Percentiles rank a stretch among this genome's conserved stretches.
Conservation (phyloP, 2,113 vertebrate genomes). For the Pterocles burchelli region DNA sequence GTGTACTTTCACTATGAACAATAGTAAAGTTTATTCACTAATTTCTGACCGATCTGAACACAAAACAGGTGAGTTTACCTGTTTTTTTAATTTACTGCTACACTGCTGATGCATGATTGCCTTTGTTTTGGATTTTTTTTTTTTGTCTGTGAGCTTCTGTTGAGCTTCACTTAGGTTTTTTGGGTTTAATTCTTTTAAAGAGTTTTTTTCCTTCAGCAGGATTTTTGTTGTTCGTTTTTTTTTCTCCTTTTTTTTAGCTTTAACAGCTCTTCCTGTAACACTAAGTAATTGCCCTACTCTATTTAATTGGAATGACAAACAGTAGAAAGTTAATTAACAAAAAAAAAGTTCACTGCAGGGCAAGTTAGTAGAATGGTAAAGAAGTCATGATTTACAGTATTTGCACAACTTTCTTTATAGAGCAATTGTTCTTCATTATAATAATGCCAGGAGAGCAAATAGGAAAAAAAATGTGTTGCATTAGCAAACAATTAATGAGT, state of each 20-base stretch:
- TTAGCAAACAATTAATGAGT: constrained; percentile 75
- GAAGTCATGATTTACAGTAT: constrained; percentile 71
- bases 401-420: constrained; percentile 75
- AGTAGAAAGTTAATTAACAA: constrained; percentile 73
- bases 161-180: not conserved
- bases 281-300: constrained; percentile 55
- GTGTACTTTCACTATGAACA: not conserved
- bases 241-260: not conserved
- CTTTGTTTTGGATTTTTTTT: not conserved
- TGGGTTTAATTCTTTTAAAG: not conserved
- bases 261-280: constrained; percentile 33
- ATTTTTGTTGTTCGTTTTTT: not conserved
- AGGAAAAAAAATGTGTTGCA: constrained; percentile 38
- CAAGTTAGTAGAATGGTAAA: constrained; percentile 56
- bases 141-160: not conserved
- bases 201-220: not conserved
- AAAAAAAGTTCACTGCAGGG: constrained; percentile 51
- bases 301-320: constrained; percentile 73
- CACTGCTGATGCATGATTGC: not conserved
- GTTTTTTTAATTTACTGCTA: not conserved
- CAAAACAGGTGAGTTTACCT: not conserved
- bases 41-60: not conserved
- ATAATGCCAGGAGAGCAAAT: constrained; percentile 66
- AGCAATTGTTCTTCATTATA: constrained; percentile 76
- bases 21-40: not conserved